These are phyloP conservation scores for Drusus annulatus DNA, from an alignment of 1,140 invertebrate genomes.

Conservation along the genomic window DNA sequence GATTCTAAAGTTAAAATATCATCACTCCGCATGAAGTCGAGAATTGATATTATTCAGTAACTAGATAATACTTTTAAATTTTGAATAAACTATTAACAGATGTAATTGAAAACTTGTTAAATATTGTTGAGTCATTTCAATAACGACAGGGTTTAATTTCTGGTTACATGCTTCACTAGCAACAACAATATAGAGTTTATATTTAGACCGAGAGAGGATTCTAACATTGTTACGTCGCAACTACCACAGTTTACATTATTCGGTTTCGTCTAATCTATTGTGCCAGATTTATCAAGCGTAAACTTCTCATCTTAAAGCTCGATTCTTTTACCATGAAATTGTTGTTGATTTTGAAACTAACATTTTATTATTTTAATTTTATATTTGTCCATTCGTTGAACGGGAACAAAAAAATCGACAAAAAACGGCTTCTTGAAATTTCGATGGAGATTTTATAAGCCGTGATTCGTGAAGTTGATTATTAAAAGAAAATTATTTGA, in stretches of 20 bases:
- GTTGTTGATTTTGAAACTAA: background rate
- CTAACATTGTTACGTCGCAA: conserved; percentile 30
- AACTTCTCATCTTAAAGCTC: conserved; percentile 34
- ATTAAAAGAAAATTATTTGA: too few relatives aligned
- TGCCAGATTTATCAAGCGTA: conserved; percentile 14
- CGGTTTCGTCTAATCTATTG: conserved; percentile 27
- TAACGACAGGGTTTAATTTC: background rate
- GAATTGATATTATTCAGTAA: too few relatives aligned
- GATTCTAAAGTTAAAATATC: too few relatives aligned
- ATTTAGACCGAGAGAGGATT: conserved; percentile 27
- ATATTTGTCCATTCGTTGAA: too few relatives aligned
- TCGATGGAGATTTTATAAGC: too few relatives aligned
- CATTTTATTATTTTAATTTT: background rate
- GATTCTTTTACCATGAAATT: conserved; percentile 1
- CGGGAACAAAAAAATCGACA: too few relatives aligned
- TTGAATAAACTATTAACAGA: too few relatives aligned
- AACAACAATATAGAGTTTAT: conserved; percentile 32
- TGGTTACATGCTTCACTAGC: background rate
- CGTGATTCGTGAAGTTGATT: too few relatives aligned
- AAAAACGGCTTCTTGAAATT: too few relatives aligned
- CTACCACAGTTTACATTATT: conserved; percentile 2
- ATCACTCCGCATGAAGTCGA: too few relatives aligned
- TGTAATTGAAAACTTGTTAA: too few relatives aligned
- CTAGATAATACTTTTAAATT: too few relatives aligned
- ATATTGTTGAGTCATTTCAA: background rate